Base-by-base conservation (phyloP, 2,888 invertebrate species). In the Thereva nobilitata region DNA sequence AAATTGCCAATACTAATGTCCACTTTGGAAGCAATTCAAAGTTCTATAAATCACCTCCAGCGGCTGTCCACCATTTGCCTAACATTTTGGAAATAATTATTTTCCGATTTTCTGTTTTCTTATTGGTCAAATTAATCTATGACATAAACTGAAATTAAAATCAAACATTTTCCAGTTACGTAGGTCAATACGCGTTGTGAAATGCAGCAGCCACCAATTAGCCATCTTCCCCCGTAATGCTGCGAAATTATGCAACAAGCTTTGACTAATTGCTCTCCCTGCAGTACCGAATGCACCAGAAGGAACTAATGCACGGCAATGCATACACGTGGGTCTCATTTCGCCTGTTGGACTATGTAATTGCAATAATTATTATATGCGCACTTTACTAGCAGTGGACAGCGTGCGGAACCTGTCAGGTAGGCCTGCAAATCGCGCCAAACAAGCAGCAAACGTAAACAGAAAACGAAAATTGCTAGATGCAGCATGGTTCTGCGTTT, bases 361-460 rank as follows among this genome's bases (percentile, higher is more conserved):
- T 64, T 64, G 53, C 64, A 53, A 53, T 64, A 64, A 64, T 64
- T 64, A 61, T 61, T 50, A 50, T 61, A 61, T 50, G 49, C 59
- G 59, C 59, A 23, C 23, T 23, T 23, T 23, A 45, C 59, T 49
- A 61, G 41, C n/a, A 50, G 50, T 41, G 50, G 61, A 49, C 61
- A 40, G 61, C 50, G 23, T 9, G 12, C 40, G 41, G 34, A n/a
- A n/a, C 55, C 9, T 42, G 23, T 41, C 38, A 41, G 40, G 23
- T 8, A 42, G 50, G 61, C 61, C 47, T 41, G 9, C 59, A 47
- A 35, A 38, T 37, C 40, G 59, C 35, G 9, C 40, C 61, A 23
- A 49, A 50, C 38, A 50, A 50, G 40, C 23, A 40, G 10, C 50
- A 37, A 50, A 61, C 61, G 61, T 50, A 50, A 50, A 49, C 50